Evolutionary conservation across 2,888 invertebrate species (phyloP), one percentile per base, ranked within the genome.

Genomic region (Agrochola lychnidis): DNA sequence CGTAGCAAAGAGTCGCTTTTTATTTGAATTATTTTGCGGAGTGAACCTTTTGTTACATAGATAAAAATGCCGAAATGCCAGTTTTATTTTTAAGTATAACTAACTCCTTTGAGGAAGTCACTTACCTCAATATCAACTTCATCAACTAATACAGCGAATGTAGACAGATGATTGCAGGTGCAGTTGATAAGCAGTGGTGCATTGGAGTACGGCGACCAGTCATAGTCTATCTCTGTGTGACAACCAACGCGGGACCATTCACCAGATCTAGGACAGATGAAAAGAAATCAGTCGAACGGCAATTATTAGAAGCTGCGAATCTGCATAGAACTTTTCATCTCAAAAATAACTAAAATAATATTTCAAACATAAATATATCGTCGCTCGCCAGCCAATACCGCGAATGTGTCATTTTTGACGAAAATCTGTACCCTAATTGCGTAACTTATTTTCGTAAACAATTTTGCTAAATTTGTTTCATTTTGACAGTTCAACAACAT

Each of bases 241-340:
- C 99, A 99, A 0, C 99, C 99, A 2, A 98, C 97, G 19, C 99
- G 97, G 0, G 99, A 99, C 99, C 99, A 99, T 91, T 98, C 98
- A 0, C 98, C 98, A 78, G 94, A 92, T 30, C 98, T 98, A 84
- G 2, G 95, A 22, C 57, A 73, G 69, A 45, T 7, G 51, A n/a
- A 48, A 19, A 19, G 4, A 36, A 51, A n/a, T 42, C 4, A 56
- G 12, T 16, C n/a, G 2, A 72, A 14, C 14, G 53, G 22, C 9
- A 22, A 53, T 53, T 9, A 53, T 53, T 22, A 22, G 22, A 53
- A 22, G 53, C 53, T 53, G 7, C n/a, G n/a, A 56, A 56, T 10
- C n/a, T 10, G 10, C 53, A 56, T n/a, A 9, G 22, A 53, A 53
- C 2, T 53, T 22, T n/a, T 53, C 53, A 53, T 56, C n/a, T n/a